phyloP scores from a whole-genome alignment of 2,888 invertebrate species.

The Cephonodes hylas region DNA sequence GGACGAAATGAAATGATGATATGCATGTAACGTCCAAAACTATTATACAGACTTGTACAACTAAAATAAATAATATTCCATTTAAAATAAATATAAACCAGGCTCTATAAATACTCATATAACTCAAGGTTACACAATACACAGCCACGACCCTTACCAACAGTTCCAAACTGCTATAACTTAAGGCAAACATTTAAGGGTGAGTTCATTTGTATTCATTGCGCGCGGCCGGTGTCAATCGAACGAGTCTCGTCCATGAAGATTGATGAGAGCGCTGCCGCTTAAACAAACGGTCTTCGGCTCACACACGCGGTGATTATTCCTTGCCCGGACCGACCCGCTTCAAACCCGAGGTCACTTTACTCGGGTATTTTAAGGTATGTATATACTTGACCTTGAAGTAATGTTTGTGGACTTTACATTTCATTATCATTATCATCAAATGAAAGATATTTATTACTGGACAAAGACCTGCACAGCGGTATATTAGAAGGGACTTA shows the following conservation, averaged over 20 bases:
- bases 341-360: not conserved
- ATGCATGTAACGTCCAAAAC: no score
- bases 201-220: constrained; percentile 55
- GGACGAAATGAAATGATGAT: no score
- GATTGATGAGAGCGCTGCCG: constrained; percentile 46
- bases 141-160: not conserved
- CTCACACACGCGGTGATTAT: constrained; percentile 38
- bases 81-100: no score
- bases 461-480: no score
- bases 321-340: not conserved
- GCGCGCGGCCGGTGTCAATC: constrained; percentile 49
- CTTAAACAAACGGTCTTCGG: constrained; percentile 43
- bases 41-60: no score
- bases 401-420: not conserved
- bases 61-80: no score
- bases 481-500: no score
- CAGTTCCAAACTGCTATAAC: constrained; percentile 2
- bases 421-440: no score
- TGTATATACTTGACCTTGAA: not conserved
- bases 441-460: no score
- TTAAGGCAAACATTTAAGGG: constrained; percentile 36
- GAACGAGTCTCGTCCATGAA: constrained; percentile 46
- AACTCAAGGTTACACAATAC: not conserved
- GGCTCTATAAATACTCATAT: no score
- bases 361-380: not conserved